Evolutionary conservation across 2,797 vertebrate species (phyloP).

Genomic region (Smutsia gigantea): DNA sequence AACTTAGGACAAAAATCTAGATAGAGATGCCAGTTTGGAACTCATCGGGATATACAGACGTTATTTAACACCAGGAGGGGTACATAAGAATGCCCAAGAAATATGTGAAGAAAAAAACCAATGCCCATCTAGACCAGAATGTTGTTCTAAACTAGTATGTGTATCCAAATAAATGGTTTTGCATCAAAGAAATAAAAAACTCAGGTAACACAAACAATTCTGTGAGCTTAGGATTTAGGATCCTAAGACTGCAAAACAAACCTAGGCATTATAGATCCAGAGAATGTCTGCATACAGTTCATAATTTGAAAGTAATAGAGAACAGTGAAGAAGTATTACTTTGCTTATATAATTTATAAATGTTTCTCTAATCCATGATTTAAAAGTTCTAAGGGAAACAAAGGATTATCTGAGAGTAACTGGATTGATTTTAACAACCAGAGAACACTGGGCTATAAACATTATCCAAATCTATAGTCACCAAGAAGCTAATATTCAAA

Average conservation of each 20-base stretch:
- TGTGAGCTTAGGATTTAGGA: neutral
- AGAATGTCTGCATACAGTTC: neutral
- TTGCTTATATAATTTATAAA: neutral
- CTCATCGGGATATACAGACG: neutral
- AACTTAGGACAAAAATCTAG: neutral
- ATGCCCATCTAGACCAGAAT: neutral
- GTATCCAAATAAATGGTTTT: neutral
- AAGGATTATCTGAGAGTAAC: neutral
- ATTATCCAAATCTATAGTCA: neutral
- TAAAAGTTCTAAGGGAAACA: neutral
- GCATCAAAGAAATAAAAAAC: neutral
- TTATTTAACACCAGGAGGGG: neutral
- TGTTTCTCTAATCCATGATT: neutral
- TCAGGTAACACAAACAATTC: neutral
- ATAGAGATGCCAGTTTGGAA: neutral
- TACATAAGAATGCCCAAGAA: neutral
- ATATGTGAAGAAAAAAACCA: neutral
- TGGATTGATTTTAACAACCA: too few relatives aligned
- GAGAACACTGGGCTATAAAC: neutral
- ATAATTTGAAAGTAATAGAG: neutral
- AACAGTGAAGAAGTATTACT: neutral
- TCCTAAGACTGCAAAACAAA: neutral
- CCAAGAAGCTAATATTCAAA: neutral
- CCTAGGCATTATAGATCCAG: neutral
- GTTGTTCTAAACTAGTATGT: too few relatives aligned